phyloP scores from a whole-genome alignment of 2,797 vertebrate genomes.

The Syngnathus rostellatus region DNA sequence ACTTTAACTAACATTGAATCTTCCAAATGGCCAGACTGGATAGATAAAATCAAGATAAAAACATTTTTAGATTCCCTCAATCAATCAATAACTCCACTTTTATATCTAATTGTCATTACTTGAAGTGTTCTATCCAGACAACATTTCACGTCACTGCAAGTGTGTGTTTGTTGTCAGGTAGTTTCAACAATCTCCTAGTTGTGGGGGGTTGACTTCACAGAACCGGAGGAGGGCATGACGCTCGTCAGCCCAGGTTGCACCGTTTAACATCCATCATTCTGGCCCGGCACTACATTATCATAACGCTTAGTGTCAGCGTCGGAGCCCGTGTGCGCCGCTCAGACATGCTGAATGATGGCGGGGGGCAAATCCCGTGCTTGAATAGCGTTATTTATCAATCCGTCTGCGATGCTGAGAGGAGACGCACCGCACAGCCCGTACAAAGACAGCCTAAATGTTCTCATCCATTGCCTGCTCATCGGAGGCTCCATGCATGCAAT shows the following conservation, averaged over 20 bases:
- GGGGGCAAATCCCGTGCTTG: slow-evolving; percentile 68
- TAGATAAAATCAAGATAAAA: background rate
- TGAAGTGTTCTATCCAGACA: no score
- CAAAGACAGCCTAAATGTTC: slow-evolving; percentile 67
- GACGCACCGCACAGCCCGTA: slow-evolving; percentile 55
- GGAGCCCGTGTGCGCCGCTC: slow-evolving; percentile 59
- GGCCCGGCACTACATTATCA: slow-evolving; percentile 62
- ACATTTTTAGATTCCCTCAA: background rate
- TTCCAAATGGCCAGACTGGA: background rate
- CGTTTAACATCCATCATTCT: slow-evolving; percentile 66
- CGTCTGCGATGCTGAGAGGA: slow-evolving; percentile 59
- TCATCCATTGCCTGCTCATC: slow-evolving; percentile 63
- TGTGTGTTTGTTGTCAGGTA: background rate
- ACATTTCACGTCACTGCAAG: background rate
- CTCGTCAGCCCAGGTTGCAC: slow-evolving; percentile 52
- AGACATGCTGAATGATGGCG: slow-evolving; percentile 60
- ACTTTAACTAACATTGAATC: background rate
- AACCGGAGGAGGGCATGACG: slow-evolving; percentile 30
- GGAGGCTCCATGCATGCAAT: slow-evolving; percentile 55
- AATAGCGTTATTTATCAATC: slow-evolving; percentile 68
- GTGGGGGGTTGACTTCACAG: slow-evolving; percentile 55
- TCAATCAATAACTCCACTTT: background rate
- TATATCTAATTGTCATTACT: background rate
- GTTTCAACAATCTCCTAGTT: background rate
- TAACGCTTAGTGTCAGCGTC: slow-evolving; percentile 63